These are phyloP conservation scores for Amiota minor DNA, from an alignment of 2,888 invertebrate genomes.

Conservation along the genomic window DNA sequence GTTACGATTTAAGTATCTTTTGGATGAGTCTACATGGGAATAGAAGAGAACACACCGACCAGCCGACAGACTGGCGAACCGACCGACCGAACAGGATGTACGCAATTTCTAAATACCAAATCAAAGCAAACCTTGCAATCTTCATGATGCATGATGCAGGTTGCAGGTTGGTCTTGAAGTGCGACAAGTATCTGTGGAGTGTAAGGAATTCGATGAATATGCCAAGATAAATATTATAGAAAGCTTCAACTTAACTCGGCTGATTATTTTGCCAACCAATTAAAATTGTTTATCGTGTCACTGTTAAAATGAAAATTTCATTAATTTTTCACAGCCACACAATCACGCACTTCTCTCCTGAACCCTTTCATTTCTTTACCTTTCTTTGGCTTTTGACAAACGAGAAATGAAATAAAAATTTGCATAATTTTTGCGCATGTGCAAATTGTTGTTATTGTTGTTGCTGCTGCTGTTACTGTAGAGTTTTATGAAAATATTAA, in stretches of 20 bases:
- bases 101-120: conserved; percentile 29
- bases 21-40: background rate
- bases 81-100: conserved; percentile 29
- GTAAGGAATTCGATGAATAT: background rate
- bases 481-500: conserved; percentile 28
- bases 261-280: conserved; percentile 11
- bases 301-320: conserved; percentile 10
- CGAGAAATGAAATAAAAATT: conserved; percentile 47
- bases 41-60: background rate
- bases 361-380: background rate
- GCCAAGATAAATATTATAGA: conserved; percentile 1
- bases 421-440: conserved; percentile 64
- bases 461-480: too few relatives aligned
- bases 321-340: conserved; percentile 28
- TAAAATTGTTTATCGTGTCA: background rate
- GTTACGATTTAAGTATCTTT: background rate
- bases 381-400: background rate
- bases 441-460: conserved; percentile 22
- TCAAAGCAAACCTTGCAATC: too few relatives aligned
- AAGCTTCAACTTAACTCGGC: background rate
- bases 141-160: background rate
- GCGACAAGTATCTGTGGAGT: conserved; percentile 7
- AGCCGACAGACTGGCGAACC: too few relatives aligned
- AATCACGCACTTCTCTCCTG: background rate
- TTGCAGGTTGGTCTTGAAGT: background rate